Percentiles rank a stretch among this genome's conserved stretches.
These are phyloP conservation scores for Chaetogeoica ovagalla DNA, from an alignment of 2,888 invertebrate genomes.

Conservation along the genomic window DNA sequence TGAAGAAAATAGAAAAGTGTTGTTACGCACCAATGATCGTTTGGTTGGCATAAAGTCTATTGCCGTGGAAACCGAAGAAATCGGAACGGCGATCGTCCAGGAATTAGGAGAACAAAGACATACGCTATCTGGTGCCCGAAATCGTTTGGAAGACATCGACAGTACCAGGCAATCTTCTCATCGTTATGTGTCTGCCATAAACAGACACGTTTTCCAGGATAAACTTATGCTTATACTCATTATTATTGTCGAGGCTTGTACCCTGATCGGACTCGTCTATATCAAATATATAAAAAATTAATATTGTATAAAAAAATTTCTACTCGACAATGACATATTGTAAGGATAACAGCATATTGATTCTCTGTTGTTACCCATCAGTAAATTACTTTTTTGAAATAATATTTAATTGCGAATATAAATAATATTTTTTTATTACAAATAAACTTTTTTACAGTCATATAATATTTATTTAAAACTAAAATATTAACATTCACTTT, in stretches of 20 bases:
- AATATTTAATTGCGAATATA: neutral
- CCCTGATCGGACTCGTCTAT: constrained; percentile 68
- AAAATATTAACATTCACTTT: neutral
- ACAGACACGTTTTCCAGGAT: constrained; percentile 72
- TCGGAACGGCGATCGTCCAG: constrained; percentile 75
- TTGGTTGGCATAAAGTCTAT: constrained; percentile 72
- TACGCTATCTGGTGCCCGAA: constrained; percentile 68
- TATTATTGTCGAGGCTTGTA: constrained; percentile 71
- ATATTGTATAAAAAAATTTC: neutral
- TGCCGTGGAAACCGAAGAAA: constrained; percentile 78
- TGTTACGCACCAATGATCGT: constrained; percentile 68
- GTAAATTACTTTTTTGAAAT: neutral
- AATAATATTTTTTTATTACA: too few species aligned
- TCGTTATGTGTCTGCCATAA: constrained; percentile 69
- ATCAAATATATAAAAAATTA: constrained; percentile 64
- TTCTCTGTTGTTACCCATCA: neutral
- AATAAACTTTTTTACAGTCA: neutral
- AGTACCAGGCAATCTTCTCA: constrained; percentile 55
- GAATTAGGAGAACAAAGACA: constrained; percentile 79
- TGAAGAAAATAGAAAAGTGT: constrained; percentile 63
- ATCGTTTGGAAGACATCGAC: constrained; percentile 72
- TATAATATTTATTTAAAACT: neutral
- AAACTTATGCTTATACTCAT: constrained; percentile 74
- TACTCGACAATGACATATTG: neutral
- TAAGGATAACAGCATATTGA: neutral